Base-by-base conservation (phyloP, 1,140 invertebrate genomes). In the Euura lappo region DNA sequence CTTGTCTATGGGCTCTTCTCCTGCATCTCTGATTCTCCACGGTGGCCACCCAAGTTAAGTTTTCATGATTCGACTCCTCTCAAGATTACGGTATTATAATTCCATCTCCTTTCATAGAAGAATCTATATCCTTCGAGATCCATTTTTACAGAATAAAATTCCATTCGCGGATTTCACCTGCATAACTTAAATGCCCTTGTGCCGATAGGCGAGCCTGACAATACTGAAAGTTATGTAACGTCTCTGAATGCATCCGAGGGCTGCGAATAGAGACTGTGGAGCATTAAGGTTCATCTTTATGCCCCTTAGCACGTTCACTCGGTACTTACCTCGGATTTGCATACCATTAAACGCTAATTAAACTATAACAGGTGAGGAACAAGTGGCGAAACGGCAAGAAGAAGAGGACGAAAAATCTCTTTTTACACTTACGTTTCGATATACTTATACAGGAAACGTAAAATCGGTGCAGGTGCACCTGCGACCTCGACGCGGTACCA, bases 321-420 rank as follows among this genome's bases (percentile, higher is more conserved):
- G 51, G 51, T n/a, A 60, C 8, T 60, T 60, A 60, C 13, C 51
- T 60, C 51, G 51, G 3, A 11, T 60, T 60, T 8, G 51, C 51
- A 60, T 6, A 60, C 8, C 51, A 60, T 60, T 60, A 60, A 60
- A 60, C 51, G 51, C 51, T 60, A 60, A 60, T 60, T 60, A 60
- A 60, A 60, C 51, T 60, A 6, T 60, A 60, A 60, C 51, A n/a
- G 51, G 3, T 5, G 13, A 3, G 51, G 51, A 60, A 60, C 51
- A n/a, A 11, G 51, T 6, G 51, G 3, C 51, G 51, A 8, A 60
- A 60, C 6, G 51, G 51, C 6, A 11, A 6, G 51, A 8, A 28
- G 51, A 60, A 60, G 51, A n/a, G 51, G 51, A 11, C 6, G 51
- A n/a, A 60, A 6, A 60, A 60, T 60, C 51, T 60, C 51, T n/a